Evolutionary conservation across 2,797 vertebrate species (phyloP).

Genomic region (Eulemur mongoz): DNA sequence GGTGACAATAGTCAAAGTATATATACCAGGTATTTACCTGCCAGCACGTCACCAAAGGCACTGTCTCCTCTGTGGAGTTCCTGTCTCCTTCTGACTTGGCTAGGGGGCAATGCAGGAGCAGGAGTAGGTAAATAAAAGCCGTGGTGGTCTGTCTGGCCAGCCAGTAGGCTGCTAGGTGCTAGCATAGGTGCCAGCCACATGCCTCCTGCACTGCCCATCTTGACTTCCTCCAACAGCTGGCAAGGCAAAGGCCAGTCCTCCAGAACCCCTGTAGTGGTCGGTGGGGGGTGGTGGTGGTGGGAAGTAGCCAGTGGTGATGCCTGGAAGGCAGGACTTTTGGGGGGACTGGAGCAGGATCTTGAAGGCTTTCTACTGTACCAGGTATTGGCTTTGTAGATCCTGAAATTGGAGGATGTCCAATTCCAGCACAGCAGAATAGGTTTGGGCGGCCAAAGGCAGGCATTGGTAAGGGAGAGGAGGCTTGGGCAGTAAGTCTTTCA

Average conservation of each 20-base stretch:
- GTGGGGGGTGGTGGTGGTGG: no score
- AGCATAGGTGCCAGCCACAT: rapidly evolving
- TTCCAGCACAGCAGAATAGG: background rate
- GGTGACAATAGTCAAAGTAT: background rate
- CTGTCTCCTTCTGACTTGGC: background rate
- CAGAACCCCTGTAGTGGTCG: background rate
- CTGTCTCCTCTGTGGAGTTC: background rate
- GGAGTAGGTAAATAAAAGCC: background rate
- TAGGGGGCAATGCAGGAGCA: background rate
- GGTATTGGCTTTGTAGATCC: background rate
- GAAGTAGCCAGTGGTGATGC: background rate
- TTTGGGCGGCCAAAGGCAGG: background rate
- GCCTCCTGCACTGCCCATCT: background rate
- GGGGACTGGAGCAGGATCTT: background rate
- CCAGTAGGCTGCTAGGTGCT: background rate
- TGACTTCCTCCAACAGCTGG: background rate
- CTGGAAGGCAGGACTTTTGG: background rate
- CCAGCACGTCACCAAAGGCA: background rate
- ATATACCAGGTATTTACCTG: background rate
- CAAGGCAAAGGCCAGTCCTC: background rate
- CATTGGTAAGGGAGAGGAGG: background rate
- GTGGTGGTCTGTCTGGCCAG: background rate
- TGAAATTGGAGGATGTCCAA: background rate
- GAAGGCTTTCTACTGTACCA: background rate
- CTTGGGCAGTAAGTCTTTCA: background rate